phyloP scores from a whole-genome alignment of 2,797 vertebrate species.

The Gobio occitaniae region DNA sequence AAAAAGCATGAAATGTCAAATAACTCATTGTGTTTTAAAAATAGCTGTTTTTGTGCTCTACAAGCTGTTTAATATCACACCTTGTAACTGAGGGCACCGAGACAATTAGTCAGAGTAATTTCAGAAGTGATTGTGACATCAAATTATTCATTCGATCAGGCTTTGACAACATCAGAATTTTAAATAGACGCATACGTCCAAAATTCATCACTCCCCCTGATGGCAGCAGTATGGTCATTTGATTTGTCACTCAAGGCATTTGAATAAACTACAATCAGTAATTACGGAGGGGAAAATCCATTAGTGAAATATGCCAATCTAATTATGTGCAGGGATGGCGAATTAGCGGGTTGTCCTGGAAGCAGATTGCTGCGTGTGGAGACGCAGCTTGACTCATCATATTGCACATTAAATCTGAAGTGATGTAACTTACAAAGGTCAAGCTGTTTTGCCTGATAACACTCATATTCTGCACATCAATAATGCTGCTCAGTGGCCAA shows the following conservation, averaged over 20 bases:
- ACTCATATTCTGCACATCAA: constrained; percentile 57
- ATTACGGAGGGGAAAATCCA: constrained; percentile 64
- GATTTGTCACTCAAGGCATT: constrained; percentile 65
- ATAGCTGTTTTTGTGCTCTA: background rate
- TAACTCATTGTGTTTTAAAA: background rate
- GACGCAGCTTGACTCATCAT: constrained; percentile 50
- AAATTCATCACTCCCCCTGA: constrained; percentile 57
- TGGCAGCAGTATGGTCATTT: constrained; percentile 52
- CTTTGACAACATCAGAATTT: constrained; percentile 50
- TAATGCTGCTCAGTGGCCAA: constrained; percentile 50
- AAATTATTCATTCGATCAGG: constrained; percentile 50
- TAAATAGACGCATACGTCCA: constrained; percentile 46
- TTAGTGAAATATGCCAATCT: constrained; percentile 74
- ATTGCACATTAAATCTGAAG: constrained; percentile 53
- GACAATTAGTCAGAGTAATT: constrained; percentile 43
- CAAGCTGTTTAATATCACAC: background rate
- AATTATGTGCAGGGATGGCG: constrained; percentile 67
- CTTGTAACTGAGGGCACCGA: constrained; percentile 32
- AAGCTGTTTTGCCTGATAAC: constrained; percentile 57
- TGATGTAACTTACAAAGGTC: constrained; percentile 67
- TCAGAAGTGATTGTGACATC: constrained; percentile 36
- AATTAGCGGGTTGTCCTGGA: constrained; percentile 68
- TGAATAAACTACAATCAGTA: constrained; percentile 67
- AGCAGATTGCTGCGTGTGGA: constrained; percentile 44
- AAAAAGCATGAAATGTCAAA: constrained; percentile 20